phyloP scores from a whole-genome alignment of 2,888 invertebrate species.

The Miltochrista miniata region DNA sequence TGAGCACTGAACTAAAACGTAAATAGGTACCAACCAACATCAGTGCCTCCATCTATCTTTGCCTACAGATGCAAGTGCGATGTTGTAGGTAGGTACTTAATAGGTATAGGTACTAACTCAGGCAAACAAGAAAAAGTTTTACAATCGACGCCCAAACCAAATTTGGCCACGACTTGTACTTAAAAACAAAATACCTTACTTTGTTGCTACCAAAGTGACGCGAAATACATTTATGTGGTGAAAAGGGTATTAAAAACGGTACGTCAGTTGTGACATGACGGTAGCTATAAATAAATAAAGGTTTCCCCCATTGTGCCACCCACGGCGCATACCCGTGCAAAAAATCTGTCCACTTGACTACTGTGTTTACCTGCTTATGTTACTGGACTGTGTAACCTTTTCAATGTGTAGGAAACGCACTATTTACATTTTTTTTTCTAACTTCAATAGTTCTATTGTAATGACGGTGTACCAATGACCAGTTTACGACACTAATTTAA shows the following conservation, averaged over 20 bases:
- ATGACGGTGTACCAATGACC: too few species aligned
- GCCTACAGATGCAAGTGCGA: too few species aligned
- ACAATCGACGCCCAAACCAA: not conserved
- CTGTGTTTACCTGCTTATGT: too few species aligned
- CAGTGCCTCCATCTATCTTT: too few species aligned
- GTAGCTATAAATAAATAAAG: slow-evolving; percentile 55
- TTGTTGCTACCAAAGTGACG: slow-evolving; percentile 27
- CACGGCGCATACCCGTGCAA: slow-evolving; percentile 54
- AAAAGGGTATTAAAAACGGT: slow-evolving; percentile 24
- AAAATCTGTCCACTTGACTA: slow-evolving; percentile 42
- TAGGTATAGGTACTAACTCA: too few species aligned
- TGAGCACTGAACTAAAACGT: too few species aligned
- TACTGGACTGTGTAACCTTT: slow-evolving; percentile 9
- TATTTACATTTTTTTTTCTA: slow-evolving; percentile 19
- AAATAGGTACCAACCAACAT: too few species aligned
- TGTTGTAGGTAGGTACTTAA: too few species aligned
- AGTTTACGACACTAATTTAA: too few species aligned
- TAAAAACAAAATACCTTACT: slow-evolving; percentile 15
- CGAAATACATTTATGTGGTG: slow-evolving; percentile 31
- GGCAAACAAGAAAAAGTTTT: too few species aligned
- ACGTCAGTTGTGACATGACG: slow-evolving; percentile 47
- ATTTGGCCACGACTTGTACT: not conserved
- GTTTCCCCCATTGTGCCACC: slow-evolving; percentile 50
- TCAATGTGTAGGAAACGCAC: slow-evolving; percentile 11
- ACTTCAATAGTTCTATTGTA: too few species aligned